Evolutionary conservation across 2,888 invertebrate genomes (phyloP).

Genomic region (Agrotis segetum): DNA sequence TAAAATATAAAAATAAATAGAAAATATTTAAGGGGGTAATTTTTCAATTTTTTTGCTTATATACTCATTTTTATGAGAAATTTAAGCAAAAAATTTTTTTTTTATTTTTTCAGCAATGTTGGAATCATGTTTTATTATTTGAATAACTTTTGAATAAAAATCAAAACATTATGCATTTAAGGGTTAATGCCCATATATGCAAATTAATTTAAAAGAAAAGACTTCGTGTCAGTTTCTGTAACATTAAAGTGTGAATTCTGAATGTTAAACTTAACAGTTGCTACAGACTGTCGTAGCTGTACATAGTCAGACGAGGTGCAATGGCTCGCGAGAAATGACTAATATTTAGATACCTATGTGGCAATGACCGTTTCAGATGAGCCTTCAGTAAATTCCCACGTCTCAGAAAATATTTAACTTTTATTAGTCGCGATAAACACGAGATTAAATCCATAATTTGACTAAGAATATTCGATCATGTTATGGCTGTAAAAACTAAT

Average conservation of each 20-base stretch:
- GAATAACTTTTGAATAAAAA: too few relatives aligned
- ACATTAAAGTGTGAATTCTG: slow-evolving; percentile 13
- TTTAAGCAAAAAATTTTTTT: too few relatives aligned
- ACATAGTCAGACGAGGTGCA: slow-evolving; percentile 6
- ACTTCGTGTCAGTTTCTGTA: slow-evolving; percentile 21
- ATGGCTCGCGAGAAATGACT: slow-evolving; percentile 10
- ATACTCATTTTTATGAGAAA: too few relatives aligned
- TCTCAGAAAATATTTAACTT: slow-evolving; percentile 17
- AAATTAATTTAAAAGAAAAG: slow-evolving; percentile 57
- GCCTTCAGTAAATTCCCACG: slow-evolving; percentile 25
- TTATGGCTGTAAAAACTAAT: background rate
- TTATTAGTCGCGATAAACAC: slow-evolving; percentile 8
- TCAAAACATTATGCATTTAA: too few relatives aligned
- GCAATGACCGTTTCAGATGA: slow-evolving; percentile 33
- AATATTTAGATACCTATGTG: slow-evolving; percentile 25
- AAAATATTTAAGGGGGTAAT: too few relatives aligned
- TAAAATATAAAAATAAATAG: too few relatives aligned
- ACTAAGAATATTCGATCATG: background rate
- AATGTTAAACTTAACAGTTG: slow-evolving; percentile 16
- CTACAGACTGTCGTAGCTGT: slow-evolving; percentile 5
- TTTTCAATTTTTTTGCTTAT: too few relatives aligned
- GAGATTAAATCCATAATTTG: slow-evolving; percentile 8
- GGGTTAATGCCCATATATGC: slow-evolving; percentile 63
- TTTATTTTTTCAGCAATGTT: too few relatives aligned
- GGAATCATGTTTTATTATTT: too few relatives aligned